Evolutionary conservation across 37 sponge, comb jelly and placozoan genomes (phyloP), one percentile per base, ranked within the genome.

Genomic region (Cliona cf. orientalis): DNA sequence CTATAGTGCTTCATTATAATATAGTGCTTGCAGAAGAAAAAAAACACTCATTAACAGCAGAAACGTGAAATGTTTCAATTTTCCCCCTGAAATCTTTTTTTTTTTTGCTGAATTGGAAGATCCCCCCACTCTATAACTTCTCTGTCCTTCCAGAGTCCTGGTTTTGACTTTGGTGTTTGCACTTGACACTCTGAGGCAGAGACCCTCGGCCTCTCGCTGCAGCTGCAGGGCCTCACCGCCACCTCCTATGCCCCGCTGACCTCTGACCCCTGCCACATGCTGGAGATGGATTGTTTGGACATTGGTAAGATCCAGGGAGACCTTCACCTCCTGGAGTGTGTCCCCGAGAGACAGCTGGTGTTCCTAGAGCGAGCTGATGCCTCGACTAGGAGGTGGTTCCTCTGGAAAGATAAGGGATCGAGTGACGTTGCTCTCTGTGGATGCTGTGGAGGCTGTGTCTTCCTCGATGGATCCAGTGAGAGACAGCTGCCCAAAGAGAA

Each of bases 391-490:
- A 62, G 93, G 5, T 84, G 85, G 71, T 92, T 92, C 44, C 66
- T 92, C 7, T 92, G 93, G 93, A 38, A 33, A 19, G n/a, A n/a
- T n/a, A n/a, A n/a, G n/a, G 37, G 37, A 0, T 41, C 19, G 7
- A 12, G 53, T 6, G 34, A 1, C 22, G 55, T 28, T 23, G 19
- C 42, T 26, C 42, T 7, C 12, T 92, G 93, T 76, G 93, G 93
- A 0, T 92, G 93, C 35, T 84, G 68, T 61, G 88, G 88, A 34
- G 93, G 81, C 1, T 92, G 93, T 57, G 44, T 25, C 5, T 92
- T 92, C 46, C 80, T 75, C 5, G 82, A 76, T 64, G 56, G 34
- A 49, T 64, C 35, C 25, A 66, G 80, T 7, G n/a, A 25, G 9
- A 11, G 46, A 23, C 43, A 37, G 14, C 64, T 64, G 32, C 46